Conservation (phyloP, 1,140 invertebrate genomes). For the Danaus melanippus region DNA sequence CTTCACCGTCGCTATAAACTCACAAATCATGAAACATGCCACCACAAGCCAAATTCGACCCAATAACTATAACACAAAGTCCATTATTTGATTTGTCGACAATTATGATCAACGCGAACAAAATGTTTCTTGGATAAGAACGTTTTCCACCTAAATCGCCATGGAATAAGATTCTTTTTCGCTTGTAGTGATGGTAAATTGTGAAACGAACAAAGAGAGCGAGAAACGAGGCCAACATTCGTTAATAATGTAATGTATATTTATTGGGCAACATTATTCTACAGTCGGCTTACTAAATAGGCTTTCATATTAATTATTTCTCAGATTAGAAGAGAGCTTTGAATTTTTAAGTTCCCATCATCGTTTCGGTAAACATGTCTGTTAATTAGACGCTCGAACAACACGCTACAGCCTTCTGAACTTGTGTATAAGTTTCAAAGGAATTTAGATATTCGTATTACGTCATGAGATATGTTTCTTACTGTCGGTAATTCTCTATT, state of each 20-base stretch:
- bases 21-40: constrained; percentile 70
- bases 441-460: too few species aligned
- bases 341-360: constrained; percentile 19
- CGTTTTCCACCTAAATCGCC: constrained; percentile 57
- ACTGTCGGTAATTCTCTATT: too few species aligned
- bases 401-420: too few species aligned
- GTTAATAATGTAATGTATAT: constrained; percentile 73
- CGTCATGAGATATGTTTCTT: too few species aligned
- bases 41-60: constrained; percentile 34
- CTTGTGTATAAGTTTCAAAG: too few species aligned
- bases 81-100: constrained; percentile 27
- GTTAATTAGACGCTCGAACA: too few species aligned
- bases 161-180: constrained; percentile 49
- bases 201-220: constrained; percentile 69
- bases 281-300: constrained; percentile 50
- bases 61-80: constrained; percentile 28
- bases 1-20: constrained; percentile 72
- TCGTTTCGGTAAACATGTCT: too few species aligned
- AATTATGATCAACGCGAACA: constrained; percentile 42
- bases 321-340: constrained; percentile 19
- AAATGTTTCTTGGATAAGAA: constrained; percentile 44
- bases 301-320: constrained; percentile 52
- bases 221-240: constrained; percentile 69
- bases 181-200: constrained; percentile 48
- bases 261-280: constrained; percentile 69